Base-by-base conservation (phyloP, 2,113 vertebrate genomes). In the Zingel zingel region DNA sequence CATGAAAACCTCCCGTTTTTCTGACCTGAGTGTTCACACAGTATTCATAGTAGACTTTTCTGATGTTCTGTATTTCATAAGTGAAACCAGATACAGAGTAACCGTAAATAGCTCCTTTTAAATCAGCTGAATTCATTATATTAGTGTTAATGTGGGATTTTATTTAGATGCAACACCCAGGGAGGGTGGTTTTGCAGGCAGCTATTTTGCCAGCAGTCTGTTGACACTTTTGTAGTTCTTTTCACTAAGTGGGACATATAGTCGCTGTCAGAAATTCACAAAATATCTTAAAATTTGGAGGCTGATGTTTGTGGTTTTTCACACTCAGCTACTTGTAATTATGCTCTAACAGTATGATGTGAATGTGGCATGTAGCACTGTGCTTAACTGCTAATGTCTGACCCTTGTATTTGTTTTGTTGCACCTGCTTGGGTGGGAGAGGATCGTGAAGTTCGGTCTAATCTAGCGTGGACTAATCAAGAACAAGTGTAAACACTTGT, bases 121-220 rank as follows among this genome's bases (percentile, higher is more conserved):
- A 43, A 65, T 12, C n/a, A 54, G n/a, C 33, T 47, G 51, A 66
- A 47, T 57, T 5, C 1, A 39, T 56, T 76, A 4, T 54, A 53
- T 18, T 53, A 0, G 30, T 48, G 19, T 58, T 57, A 13, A 14
- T 45, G 15, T 39, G 45, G 30, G 65, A n/a, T 51, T 68, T 68
- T 27, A 47, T 82, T 75, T 11, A 12, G 16, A 58, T 69, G 23
- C 16, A 56, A 65, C 33, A 65, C 16, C 12, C 5, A 51, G 27
- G 15, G 50, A 62, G 56, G 51, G 8, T 12, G 4, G 21, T 48
- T 59, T 23, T 64, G 23, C 27, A 50, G 45, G n/a, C 16, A 48
- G 58, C 36, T 62, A 66, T 67, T 65, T 77, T 51, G 13, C 25
- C 21, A 8, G 39, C 33, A 43, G 63, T 47, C 58, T 74, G 43